Conservation (phyloP, 2,113 vertebrate species). For the Ammodytes marinus region DNA sequence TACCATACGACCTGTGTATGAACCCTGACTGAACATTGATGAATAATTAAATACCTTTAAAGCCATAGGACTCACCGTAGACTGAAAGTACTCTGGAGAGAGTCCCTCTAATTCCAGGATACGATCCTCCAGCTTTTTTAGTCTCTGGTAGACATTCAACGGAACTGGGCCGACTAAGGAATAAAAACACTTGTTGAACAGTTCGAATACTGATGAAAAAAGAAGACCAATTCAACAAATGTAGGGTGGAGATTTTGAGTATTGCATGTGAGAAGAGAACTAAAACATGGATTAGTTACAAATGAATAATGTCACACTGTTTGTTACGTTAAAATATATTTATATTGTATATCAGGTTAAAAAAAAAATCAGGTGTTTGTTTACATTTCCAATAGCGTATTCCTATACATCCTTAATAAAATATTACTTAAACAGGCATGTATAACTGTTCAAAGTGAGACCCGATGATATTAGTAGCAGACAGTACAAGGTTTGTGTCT, state of each 20-base stretch:
- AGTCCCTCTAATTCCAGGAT: conserved; percentile 98
- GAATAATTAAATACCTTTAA: conserved; percentile 17
- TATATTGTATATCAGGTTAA: background rate
- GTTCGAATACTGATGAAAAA: background rate
- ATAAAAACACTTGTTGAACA: conserved; percentile 25
- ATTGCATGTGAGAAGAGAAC: background rate
- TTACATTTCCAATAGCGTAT: too few relatives aligned
- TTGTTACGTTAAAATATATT: background rate
- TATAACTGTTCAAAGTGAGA: background rate
- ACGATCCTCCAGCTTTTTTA: conserved; percentile 97
- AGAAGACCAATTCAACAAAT: background rate
- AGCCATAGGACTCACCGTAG: conserved; percentile 87
- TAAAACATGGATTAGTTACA: background rate
- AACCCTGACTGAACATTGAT: background rate
- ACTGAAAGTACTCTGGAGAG: conserved; percentile 98
- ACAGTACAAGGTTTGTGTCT: background rate
- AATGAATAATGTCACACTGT: background rate
- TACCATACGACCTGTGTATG: background rate
- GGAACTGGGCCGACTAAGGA: conserved; percentile 92
- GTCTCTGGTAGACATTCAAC: conserved; percentile 93
- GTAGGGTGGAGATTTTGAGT: background rate
- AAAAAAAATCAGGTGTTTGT: background rate
- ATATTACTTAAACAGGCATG: background rate
- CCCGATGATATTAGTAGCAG: background rate
- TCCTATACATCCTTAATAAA: background rate